Percentiles rank a stretch among this genome's conserved stretches.
Conservation (phyloP, 2,888 invertebrate species). For the Chromoteleia sp. region DNA sequence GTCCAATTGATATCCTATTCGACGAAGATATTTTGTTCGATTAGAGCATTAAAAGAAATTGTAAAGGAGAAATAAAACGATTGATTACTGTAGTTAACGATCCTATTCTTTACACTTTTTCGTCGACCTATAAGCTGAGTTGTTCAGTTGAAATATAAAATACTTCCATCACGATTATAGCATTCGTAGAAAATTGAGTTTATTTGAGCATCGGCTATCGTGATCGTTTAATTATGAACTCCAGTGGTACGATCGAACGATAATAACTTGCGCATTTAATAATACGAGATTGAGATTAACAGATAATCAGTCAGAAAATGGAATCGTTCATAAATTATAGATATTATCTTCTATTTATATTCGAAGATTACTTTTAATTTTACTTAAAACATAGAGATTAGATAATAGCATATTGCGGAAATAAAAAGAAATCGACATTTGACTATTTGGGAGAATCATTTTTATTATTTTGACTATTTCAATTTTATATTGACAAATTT, state of each 20-base stretch:
- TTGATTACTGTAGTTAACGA: slow-evolving; percentile 36
- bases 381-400: no score
- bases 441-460: no score
- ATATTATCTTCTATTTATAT: no score
- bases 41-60: slow-evolving; percentile 21
- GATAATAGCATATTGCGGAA: no score
- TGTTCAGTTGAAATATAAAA: neutral
- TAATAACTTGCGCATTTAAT: slow-evolving; percentile 28
- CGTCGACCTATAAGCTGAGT: neutral
- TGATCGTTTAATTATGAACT: neutral
- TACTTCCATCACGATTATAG: neutral
- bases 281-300: slow-evolving; percentile 6
- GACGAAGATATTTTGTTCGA: slow-evolving; percentile 6
- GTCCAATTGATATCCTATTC: neutral
- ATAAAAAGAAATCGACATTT: no score
- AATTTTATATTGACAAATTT: no score
- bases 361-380: no score
- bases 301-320: slow-evolving; percentile 10
- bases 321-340: neutral
- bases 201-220: neutral
- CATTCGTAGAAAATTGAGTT: neutral
- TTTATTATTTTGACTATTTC: no score
- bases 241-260: slow-evolving; percentile 1
- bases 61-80: slow-evolving; percentile 31
- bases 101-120: slow-evolving; percentile 28